Base-by-base conservation (phyloP, 2,113 vertebrate species). In the Epinephelus cyanopodus region DNA sequence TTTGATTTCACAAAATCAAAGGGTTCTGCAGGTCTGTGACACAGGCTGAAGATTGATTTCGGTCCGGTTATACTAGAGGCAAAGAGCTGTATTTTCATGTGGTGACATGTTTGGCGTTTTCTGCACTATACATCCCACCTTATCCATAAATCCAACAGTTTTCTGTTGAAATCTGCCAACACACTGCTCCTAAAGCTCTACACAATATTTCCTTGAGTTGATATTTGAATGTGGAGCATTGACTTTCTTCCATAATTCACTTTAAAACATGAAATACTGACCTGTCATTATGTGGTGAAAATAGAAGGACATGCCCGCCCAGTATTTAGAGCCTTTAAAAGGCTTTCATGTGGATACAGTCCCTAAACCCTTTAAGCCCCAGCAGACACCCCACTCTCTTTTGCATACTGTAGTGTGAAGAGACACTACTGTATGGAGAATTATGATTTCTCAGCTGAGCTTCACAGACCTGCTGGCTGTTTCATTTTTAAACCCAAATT, bases 1-100 rank as follows among this genome's bases (percentile, higher is more conserved):
- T 79, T 79, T 75, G 80, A 79, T 67, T 79, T 65, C 61, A 67
- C 21, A 37, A 48, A 83, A 56, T 70, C 76, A 67, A 62, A 83
- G 72, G 39, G 67, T 76, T 62, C 61, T 45, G 71, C 23, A 61
- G 54, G 70, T 67, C 11, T 74, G 53, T 62, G 80, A 61, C 80
- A 27, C 39, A 1, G 75, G 80, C 70, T 50, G 45, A 17, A 66
- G 25, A 75, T 18, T 42, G 39, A 80, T 52, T 47, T 56, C 42
- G 21, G 42, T 19, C 64, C 39, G 29, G 11, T 71, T 23, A 5
- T 1, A 29, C 33, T 25, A 27, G 15, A 52, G 19, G 13, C 19
- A 52, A 17, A 74, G n/a, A 9, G 25, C 14, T 53, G 25, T 0
- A 23, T 57, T 18, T 9, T 3, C 8, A 19, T 2, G 15, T 27